Conservation (phyloP, 1,140 invertebrate species). For the Trinorchestia longiramus region DNA sequence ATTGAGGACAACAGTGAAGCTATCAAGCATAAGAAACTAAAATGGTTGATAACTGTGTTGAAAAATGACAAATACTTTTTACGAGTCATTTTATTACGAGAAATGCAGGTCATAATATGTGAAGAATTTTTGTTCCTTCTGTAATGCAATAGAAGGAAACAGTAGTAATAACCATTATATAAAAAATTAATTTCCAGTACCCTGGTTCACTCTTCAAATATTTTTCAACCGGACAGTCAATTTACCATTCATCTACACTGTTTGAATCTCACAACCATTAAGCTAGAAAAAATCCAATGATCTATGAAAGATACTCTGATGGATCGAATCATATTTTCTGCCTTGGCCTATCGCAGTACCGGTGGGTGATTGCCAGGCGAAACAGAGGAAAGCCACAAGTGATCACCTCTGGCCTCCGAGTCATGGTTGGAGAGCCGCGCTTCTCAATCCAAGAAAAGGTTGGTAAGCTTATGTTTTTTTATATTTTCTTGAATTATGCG, state of each 20-base stretch:
- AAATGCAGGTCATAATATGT: no score
- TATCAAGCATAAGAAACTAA: no score
- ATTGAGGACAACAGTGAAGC: no score
- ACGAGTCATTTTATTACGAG: no score
- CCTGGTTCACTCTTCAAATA: no score
- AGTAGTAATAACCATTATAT: no score
- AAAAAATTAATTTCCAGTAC: no score
- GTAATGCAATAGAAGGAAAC: no score
- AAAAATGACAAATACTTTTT: no score
- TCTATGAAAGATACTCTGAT: background rate
- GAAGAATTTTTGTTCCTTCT: no score
- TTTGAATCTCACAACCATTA: background rate
- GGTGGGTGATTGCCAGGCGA: background rate
- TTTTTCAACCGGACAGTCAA: background rate
- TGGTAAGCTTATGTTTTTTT: background rate
- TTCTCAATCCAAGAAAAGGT: background rate
- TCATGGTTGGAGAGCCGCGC: background rate
- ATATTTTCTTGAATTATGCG: no score
- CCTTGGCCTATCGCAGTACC: background rate
- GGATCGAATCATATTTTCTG: background rate
- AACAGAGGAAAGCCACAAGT: background rate
- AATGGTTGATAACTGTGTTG: no score
- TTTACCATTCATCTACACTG: background rate
- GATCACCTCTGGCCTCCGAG: background rate
- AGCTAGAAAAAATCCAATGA: background rate